Base-by-base conservation (phyloP, 2,113 vertebrate genomes). In the Oenanthe oenanthe region DNA sequence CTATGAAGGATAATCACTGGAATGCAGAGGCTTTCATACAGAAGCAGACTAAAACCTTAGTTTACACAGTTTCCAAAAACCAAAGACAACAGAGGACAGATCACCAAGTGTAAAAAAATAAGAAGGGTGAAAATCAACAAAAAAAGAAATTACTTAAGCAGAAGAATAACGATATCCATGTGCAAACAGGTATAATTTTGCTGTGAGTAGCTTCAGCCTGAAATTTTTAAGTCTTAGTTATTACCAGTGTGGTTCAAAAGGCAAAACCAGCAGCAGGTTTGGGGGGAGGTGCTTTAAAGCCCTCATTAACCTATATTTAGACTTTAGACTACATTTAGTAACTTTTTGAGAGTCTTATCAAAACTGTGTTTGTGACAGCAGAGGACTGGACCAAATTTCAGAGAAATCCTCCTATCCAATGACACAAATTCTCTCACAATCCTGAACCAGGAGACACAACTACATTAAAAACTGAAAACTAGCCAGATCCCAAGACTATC, bases 1-100 rank as follows among this genome's bases (percentile, higher is more conserved):
- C 96, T 96, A 58, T 26, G 78, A 88, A 92, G 92, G 94, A 96
- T 96, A 95, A 97, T 95, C 95, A 3, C 90, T 70, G 50, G 57
- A 85, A 85, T 47, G 29, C 24, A 88, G 62, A 88, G 26, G 96
- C 85, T 96, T 88, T 92, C 78, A 85, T 79, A 76, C 7, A 73
- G 58, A 87, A 95, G 74, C 70, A 93, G 82, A 85, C 88, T 95
- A 94, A 96, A 92, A 82, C 88, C 75, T 85, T 65, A 26, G 45
- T 91, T 89, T 79, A 85, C n/a, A 86, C 11, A 70, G 50, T 63
- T 88, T 92, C 74, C 85, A 93, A 73, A 95, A 88, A 21, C 2
- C 42, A 62, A 88, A 42, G 85, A 71, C 85, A 79, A 85, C 29
- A 75, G 87, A 94, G 61, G 48, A 78, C 70, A 88, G 43, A 85